phyloP scores from a whole-genome alignment of 2,113 vertebrate genomes.

The Spermophilus dauricus region DNA sequence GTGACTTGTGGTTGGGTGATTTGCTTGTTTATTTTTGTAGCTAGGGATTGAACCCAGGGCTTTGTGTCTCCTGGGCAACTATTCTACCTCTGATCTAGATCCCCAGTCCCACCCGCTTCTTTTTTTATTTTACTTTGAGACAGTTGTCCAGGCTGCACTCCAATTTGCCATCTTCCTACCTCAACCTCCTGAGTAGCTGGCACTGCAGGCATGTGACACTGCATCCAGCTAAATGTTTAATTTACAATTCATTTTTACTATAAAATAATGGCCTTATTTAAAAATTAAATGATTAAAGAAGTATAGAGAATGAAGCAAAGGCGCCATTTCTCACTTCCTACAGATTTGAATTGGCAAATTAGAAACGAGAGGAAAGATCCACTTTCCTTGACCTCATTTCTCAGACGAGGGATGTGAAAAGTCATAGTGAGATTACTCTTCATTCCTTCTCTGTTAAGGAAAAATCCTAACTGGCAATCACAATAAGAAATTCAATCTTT shows the following conservation, averaged over 20 bases:
- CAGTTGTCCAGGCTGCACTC: neutral
- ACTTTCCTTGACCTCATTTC: constrained; percentile 4
- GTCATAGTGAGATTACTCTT: neutral
- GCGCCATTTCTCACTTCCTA: neutral
- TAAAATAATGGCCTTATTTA: neutral
- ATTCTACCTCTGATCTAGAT: neutral
- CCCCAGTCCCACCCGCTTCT: neutral
- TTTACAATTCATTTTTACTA: neutral
- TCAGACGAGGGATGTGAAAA: neutral
- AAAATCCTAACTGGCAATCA: neutral
- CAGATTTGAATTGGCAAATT: neutral
- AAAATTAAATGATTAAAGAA: neutral
- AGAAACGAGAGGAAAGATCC: neutral
- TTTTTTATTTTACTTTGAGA: neutral
- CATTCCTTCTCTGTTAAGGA: neutral
- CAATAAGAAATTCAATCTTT: neutral
- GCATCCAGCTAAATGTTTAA: neutral
- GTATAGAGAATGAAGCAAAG: neutral
- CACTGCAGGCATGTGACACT: neutral
- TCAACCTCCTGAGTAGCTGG: neutral
- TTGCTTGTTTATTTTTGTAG: neutral
- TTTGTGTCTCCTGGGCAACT: too few relatives aligned
- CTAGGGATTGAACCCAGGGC: neutral
- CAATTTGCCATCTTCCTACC: neutral
- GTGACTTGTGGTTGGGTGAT: too few relatives aligned